These are phyloP conservation scores for Campoletis sonorensis DNA, from an alignment of 1,140 invertebrate species.

Conservation along the genomic window DNA sequence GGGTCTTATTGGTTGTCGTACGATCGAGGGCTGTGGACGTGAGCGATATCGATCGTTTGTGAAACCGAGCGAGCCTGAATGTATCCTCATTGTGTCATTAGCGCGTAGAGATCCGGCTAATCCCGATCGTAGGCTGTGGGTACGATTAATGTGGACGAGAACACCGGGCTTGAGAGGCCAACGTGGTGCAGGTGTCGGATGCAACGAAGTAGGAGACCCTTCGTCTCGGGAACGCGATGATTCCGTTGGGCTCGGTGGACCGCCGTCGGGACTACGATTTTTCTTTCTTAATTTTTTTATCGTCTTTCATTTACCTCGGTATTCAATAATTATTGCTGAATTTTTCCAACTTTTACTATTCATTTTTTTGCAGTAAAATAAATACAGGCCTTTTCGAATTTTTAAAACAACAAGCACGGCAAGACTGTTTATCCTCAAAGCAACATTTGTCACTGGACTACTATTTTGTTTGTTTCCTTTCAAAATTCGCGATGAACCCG, in stretches of 20 bases:
- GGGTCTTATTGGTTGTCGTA: slow-evolving; percentile 52
- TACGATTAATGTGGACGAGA: slow-evolving; percentile 89
- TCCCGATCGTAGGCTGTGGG: slow-evolving; percentile 78
- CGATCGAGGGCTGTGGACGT: slow-evolving; percentile 44
- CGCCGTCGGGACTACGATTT: slow-evolving; percentile 69
- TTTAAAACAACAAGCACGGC: too few relatives aligned
- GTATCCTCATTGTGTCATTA: slow-evolving; percentile 49
- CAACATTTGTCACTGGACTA: too few relatives aligned
- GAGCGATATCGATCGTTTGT: slow-evolving; percentile 52
- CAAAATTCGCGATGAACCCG: too few relatives aligned
- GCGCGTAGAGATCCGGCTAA: slow-evolving; percentile 56
- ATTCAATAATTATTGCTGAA: not conserved
- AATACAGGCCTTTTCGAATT: too few relatives aligned
- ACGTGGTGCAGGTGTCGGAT: slow-evolving; percentile 82
- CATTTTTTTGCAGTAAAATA: not conserved
- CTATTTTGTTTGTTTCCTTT: too few relatives aligned
- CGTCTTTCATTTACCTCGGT: not conserved
- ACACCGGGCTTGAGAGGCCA: slow-evolving; percentile 93
- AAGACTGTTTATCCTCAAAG: too few relatives aligned
- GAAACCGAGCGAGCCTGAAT: slow-evolving; percentile 41
- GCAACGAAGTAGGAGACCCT: slow-evolving; percentile 59
- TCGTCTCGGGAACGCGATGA: slow-evolving; percentile 67
- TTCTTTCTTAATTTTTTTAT: slow-evolving; percentile 43
- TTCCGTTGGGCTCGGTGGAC: slow-evolving; percentile 70
- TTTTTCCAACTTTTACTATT: not conserved